phyloP scores from a whole-genome alignment of 2,888 invertebrate genomes.

The Nymphalis polychloros region DNA sequence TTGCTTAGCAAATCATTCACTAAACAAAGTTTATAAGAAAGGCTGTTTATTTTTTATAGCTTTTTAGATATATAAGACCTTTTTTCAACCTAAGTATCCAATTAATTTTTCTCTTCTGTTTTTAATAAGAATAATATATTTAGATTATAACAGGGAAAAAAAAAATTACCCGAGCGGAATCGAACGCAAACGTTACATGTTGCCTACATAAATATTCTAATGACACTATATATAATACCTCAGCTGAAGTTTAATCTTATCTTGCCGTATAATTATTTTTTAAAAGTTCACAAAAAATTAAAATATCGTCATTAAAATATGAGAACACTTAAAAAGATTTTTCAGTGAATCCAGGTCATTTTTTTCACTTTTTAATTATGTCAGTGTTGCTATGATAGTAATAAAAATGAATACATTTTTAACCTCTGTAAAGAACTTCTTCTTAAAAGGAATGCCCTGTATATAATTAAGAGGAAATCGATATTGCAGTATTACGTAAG shows the following conservation, averaged over 20 bases:
- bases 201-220: background rate
- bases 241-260: background rate
- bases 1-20: too few species aligned
- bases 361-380: constrained; percentile 10
- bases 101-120: too few species aligned
- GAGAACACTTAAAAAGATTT: constrained; percentile 4
- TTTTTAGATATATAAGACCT: too few species aligned
- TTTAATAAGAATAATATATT: too few species aligned
- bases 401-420: constrained; percentile 5
- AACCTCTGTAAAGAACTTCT: constrained; percentile 11
- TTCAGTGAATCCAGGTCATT: constrained; percentile 8
- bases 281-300: background rate
- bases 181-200: too few species aligned
- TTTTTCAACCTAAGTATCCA: too few species aligned
- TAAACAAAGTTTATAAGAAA: too few species aligned
- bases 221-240: background rate
- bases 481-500: constrained; percentile 19
- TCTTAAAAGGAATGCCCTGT: constrained; percentile 31
- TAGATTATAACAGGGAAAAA: too few species aligned
- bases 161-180: too few species aligned
- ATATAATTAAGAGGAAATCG: constrained; percentile 35
- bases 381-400: background rate
- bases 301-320: constrained; percentile 10
- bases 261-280: background rate
- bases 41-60: too few species aligned